Evolutionary conservation across 2,888 invertebrate genomes (phyloP), one percentile per base, ranked within the genome.

Genomic region (Smittia sp.): DNA sequence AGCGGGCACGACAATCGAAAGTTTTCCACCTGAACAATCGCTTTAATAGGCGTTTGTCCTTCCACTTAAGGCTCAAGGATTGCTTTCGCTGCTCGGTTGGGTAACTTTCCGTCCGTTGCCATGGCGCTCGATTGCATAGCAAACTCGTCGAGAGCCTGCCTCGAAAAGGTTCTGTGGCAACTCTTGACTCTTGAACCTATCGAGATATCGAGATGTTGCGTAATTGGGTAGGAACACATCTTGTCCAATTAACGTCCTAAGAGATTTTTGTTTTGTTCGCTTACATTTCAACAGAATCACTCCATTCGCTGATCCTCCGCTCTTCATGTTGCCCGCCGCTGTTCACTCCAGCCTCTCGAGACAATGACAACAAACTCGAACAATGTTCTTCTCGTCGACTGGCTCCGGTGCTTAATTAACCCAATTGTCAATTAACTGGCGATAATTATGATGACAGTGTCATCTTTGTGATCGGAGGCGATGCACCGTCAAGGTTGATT

Each of bases 261-360:
- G n/a, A n/a, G n/a, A n/a, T 32, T 6, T 46, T n/a, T n/a, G 22
- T 58, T 58, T 58, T 1, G 11, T 18, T 58, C 6, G 54, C 69
- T 69, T 69, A 69, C 69, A 69, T 69, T 69, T 69, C 13, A 69
- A 13, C 18, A 69, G 41, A 20, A 69, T 69, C n/a, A 69, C 69
- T 69, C 69, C 58, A 58, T 58, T 58, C 18, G 58, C 18, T 20
- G 58, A 58, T 58, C 18, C 69, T 25, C 52, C 25, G 27, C 27
- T 69, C 69, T 69, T 69, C 69, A 69, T 69, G 52, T 15, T 69
- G 54, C 13, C 9, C 6, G 39, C 6, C 13, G 22, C 6, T 18
- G 22, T 18, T 20, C 6, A 3, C 58, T 58, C 11, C 58, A 11
- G 15, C 58, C 13, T 52, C 15, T 46, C n/a, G 11, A 46, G n/a